phyloP scores from a whole-genome alignment of 37 sponge, comb jelly and placozoan species.

The Bolinopsis microptera region DNA sequence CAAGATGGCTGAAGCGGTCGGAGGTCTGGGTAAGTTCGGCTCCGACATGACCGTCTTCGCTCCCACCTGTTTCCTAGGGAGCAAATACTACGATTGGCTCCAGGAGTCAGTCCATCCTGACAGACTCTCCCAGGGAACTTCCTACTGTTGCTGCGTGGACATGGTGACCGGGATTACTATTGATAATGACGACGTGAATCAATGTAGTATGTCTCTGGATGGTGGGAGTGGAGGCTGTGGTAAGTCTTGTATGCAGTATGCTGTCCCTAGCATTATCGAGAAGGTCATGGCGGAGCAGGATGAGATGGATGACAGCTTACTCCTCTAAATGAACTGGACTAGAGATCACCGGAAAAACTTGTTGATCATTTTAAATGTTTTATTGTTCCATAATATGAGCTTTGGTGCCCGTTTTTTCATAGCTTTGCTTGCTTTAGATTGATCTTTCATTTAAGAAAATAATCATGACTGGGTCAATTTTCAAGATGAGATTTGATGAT shows the following conservation, averaged over 20 bases:
- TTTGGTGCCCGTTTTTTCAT: too few relatives aligned
- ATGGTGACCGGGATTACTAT: slow-evolving; percentile 4
- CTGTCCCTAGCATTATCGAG: background rate
- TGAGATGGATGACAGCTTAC: background rate
- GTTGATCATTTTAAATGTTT: too few relatives aligned
- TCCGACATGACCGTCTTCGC: background rate
- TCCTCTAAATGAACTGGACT: too few relatives aligned
- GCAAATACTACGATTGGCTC: background rate
- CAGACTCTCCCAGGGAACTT: background rate
- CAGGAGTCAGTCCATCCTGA: slow-evolving; percentile 28
- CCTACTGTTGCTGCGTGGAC: slow-evolving; percentile 45
- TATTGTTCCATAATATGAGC: too few relatives aligned
- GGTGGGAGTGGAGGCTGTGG: background rate
- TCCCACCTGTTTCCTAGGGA: background rate
- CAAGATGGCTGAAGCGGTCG: background rate
- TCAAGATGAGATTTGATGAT: too few relatives aligned
- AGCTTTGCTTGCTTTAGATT: too few relatives aligned
- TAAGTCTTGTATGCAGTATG: background rate
- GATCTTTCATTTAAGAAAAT: too few relatives aligned
- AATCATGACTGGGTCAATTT: too few relatives aligned
- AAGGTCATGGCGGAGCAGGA: background rate
- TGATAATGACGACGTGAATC: background rate
- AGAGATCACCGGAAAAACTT: too few relatives aligned
- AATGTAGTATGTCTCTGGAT: background rate
- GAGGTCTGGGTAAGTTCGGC: background rate